Conservation (phyloP, 2,888 invertebrate species). For the Stramonita haemastoma region DNA sequence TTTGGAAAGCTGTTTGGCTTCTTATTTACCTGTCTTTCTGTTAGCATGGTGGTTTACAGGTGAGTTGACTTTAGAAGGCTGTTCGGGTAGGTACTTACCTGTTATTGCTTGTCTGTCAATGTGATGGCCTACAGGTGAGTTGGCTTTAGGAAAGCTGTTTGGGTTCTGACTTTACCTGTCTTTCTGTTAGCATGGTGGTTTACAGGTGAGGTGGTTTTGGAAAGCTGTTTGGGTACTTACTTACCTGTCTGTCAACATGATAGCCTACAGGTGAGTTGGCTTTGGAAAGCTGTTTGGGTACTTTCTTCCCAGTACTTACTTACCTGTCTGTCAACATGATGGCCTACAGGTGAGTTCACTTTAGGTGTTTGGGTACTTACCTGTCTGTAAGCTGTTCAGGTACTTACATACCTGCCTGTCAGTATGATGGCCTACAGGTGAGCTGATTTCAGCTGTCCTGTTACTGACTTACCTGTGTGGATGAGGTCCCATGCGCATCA, state of each 20-base stretch:
- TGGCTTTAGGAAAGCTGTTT: no score
- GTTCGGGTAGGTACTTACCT: no score
- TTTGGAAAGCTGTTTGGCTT: not conserved
- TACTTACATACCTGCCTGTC: no score
- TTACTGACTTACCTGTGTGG: no score
- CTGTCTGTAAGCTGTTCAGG: no score
- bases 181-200: not conserved
- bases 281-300: not conserved
- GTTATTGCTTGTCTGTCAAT: not conserved
- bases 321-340: not conserved
- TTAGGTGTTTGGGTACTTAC: not conserved
- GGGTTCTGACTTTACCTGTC: no score
- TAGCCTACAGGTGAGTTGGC: not conserved
- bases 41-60: not conserved
- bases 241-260: not conserved
- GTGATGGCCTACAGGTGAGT: not conserved
- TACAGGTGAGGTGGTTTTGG: not conserved
- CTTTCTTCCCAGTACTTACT: no score
- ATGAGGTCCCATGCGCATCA: no score
- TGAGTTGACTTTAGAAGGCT: not conserved
- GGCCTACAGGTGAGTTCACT: not conserved
- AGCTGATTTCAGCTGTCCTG: not conserved
- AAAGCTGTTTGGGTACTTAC: not conserved
- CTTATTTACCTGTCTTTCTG: no score
- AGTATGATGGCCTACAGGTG: not conserved